Conservation (phyloP, 2,888 invertebrate species). For the Rhamnusium bicolor region DNA sequence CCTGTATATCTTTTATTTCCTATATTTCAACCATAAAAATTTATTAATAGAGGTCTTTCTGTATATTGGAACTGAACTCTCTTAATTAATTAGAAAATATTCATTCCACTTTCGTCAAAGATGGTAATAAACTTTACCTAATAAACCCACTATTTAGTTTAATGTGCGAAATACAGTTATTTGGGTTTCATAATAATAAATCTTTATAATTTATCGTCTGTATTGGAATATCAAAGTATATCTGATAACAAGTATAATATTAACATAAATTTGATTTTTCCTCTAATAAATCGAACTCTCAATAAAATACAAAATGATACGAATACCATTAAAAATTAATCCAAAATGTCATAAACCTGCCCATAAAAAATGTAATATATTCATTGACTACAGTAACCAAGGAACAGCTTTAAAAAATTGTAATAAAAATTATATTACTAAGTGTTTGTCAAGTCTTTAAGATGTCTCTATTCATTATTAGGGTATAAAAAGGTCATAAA, state of each 20-base stretch:
- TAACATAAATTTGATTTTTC: constrained; percentile 27
- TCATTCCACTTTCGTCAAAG: neutral
- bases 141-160: constrained; percentile 1
- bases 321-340: constrained; percentile 27
- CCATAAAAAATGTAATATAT: constrained; percentile 33
- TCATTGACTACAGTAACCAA: constrained; percentile 13
- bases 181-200: constrained; percentile 16
- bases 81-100: no score
- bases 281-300: constrained; percentile 11
- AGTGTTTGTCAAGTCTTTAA: constrained; percentile 48
- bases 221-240: constrained; percentile 4
- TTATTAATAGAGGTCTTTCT: no score
- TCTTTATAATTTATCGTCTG: constrained; percentile 16
- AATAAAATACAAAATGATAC: constrained; percentile 24
- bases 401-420: constrained; percentile 31
- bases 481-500: constrained; percentile 47
- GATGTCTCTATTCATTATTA: constrained; percentile 51
- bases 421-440: constrained; percentile 52
- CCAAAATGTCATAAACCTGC: constrained; percentile 31
- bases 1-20: no score
- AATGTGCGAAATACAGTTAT: constrained; percentile 18
- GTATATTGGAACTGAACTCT: no score
- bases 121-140: constrained; percentile 8
- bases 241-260: constrained; percentile 8
- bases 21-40: no score